These are phyloP conservation scores for Acrocera orbiculus DNA, from an alignment of 2,888 invertebrate species.

Conservation along the genomic window DNA sequence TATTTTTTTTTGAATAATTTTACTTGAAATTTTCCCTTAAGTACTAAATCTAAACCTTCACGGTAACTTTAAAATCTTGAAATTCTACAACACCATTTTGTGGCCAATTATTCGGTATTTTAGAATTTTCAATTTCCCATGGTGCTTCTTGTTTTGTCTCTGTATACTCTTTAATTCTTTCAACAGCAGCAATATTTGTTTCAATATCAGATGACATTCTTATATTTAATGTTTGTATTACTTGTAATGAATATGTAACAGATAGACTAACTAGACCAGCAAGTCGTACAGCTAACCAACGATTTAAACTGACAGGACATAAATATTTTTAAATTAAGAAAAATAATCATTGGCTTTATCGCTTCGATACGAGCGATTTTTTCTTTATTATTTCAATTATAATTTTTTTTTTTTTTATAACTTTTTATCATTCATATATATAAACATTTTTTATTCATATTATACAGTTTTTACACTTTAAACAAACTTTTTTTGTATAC, in stretches of 20 bases:
- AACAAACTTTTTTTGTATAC: too few relatives aligned
- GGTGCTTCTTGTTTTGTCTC: slow-evolving; percentile 71
- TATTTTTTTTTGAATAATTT: too few relatives aligned
- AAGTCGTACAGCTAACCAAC: slow-evolving; percentile 88
- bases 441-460: too few relatives aligned
- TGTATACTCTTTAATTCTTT: slow-evolving; percentile 90
- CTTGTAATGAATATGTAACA: slow-evolving; percentile 72
- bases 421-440: too few relatives aligned
- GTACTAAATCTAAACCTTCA: slow-evolving; percentile 68
- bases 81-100: slow-evolving; percentile 61
- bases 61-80: slow-evolving; percentile 73
- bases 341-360: too few relatives aligned
- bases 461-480: too few relatives aligned
- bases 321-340: too few relatives aligned
- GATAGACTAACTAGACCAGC: slow-evolving; percentile 78
- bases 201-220: slow-evolving; percentile 93
- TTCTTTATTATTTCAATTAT: too few relatives aligned
- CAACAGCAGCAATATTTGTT: slow-evolving; percentile 93
- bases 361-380: too few relatives aligned
- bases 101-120: slow-evolving; percentile 63
- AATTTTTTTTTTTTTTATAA: too few relatives aligned
- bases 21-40: too few relatives aligned
- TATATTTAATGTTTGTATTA: slow-evolving; percentile 88
- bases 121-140: slow-evolving; percentile 47
- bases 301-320: too few relatives aligned